Conservation (phyloP, 2,888 invertebrate species). For the Eupithecia subfuscata region DNA sequence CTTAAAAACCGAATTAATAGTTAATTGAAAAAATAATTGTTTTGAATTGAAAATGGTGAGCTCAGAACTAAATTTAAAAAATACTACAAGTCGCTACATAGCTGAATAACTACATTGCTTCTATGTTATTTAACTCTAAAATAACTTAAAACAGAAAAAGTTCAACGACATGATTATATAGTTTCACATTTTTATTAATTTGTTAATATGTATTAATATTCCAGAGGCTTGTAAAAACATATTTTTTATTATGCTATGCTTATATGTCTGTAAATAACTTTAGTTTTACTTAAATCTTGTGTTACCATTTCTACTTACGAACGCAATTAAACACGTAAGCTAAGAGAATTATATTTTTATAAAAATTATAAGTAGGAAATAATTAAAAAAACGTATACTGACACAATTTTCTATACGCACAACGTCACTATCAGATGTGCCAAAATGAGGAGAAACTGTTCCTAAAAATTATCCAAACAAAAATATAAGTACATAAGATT, state of each 20-base stretch:
- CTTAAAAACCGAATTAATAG: background rate
- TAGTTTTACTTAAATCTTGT: slow-evolving; percentile 21
- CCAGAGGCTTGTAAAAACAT: slow-evolving; percentile 22
- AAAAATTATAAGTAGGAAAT: background rate
- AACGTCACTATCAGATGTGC: background rate
- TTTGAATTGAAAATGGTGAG: background rate
- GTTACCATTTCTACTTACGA: slow-evolving; percentile 30
- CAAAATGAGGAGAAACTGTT: slow-evolving; percentile 6
- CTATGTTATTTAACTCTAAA: background rate
- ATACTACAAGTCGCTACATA: background rate
- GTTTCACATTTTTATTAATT: slow-evolving; percentile 6
- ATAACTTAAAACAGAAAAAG: background rate
- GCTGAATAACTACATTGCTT: background rate
- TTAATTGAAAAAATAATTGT: background rate
- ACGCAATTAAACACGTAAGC: slow-evolving; percentile 17
- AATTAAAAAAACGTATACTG: slow-evolving; percentile 7
- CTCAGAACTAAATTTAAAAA: background rate
- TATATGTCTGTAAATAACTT: slow-evolving; percentile 34
- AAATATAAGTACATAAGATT: slow-evolving; percentile 1
- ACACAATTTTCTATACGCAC: slow-evolving; percentile 13
- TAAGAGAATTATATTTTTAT: slow-evolving; percentile 23
- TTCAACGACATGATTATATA: too few relatives aligned
- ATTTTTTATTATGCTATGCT: slow-evolving; percentile 14
- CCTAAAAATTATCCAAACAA: slow-evolving; percentile 2
- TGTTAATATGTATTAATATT: slow-evolving; percentile 5